Percentiles rank a stretch among this genome's conserved stretches.
phyloP scores from a whole-genome alignment of 2,113 vertebrate genomes.

The Carassius carassius region DNA sequence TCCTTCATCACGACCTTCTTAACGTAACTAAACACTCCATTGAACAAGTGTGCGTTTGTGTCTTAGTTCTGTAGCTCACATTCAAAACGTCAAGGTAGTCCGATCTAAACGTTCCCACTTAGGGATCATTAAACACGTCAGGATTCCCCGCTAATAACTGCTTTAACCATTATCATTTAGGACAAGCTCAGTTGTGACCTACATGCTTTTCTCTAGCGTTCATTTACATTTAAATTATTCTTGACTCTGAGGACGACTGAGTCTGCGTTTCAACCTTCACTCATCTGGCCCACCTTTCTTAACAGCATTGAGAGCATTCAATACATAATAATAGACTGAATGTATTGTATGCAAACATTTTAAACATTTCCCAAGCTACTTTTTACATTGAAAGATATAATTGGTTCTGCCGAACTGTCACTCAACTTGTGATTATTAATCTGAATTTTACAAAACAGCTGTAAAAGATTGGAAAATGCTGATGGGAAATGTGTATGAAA shows the following conservation, averaged over 20 bases:
- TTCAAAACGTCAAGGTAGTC: neutral
- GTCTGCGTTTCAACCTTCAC: neutral
- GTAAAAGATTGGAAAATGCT: neutral
- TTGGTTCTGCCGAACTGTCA: neutral
- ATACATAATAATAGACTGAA: neutral
- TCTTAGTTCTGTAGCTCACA: neutral
- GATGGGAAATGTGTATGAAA: neutral
- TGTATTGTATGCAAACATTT: neutral
- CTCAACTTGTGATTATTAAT: neutral
- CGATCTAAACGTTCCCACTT: neutral
- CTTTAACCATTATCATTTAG: slow-evolving; percentile 31
- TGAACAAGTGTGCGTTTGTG: neutral
- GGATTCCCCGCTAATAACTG: neutral
- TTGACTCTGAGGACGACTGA: neutral
- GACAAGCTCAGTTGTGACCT: slow-evolving; percentile 37
- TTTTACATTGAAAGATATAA: neutral
- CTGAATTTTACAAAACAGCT: neutral
- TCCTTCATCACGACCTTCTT: neutral
- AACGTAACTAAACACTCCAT: neutral
- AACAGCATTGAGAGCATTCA: neutral
- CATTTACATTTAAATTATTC: slow-evolving; percentile 45
- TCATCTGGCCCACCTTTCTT: neutral
- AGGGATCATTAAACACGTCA: slow-evolving; percentile 25
- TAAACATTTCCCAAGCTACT: neutral
- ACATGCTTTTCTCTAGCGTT: slow-evolving; percentile 27